Percentiles rank a stretch among this genome's conserved stretches.
phyloP scores from a whole-genome alignment of 2,797 vertebrate genomes.

The Pogonophryne albipinna region DNA sequence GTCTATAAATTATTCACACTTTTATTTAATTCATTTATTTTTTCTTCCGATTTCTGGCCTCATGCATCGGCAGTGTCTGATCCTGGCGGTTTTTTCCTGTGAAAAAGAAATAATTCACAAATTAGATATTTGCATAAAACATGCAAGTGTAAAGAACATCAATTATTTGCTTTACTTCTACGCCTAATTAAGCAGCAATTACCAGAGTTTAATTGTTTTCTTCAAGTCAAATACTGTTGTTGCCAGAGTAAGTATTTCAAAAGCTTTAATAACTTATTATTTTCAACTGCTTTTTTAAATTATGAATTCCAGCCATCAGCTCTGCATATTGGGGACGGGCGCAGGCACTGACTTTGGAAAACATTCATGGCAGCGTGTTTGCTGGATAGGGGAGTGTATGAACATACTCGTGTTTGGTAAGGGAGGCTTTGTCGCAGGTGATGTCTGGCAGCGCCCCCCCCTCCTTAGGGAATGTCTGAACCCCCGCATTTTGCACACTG shows the following conservation, averaged over 20 bases:
- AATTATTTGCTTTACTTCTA: neutral
- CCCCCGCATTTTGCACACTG: slow-evolving; percentile 70
- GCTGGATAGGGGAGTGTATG: neutral
- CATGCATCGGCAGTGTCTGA: slow-evolving; percentile 45
- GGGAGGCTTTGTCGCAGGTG: slow-evolving; percentile 84
- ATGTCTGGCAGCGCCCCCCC: slow-evolving; percentile 68
- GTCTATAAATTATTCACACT: slow-evolving; percentile 1
- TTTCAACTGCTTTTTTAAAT: neutral
- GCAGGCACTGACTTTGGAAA: neutral
- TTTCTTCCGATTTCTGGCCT: slow-evolving; percentile 25
- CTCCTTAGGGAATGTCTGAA: slow-evolving; percentile 60
- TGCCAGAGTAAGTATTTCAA: neutral
- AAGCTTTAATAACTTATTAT: neutral
- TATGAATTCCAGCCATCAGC: neutral
- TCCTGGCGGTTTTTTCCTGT: slow-evolving; percentile 67
- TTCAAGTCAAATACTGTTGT: neutral
- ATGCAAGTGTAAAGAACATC: neutral
- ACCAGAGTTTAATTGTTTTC: neutral
- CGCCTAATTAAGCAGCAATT: neutral
- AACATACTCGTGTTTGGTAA: slow-evolving; percentile 86
- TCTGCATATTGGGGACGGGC: neutral
- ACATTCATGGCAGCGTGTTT: neutral
- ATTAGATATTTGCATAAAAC: neutral
- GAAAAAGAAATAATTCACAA: neutral
- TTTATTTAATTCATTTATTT: neutral